Base-by-base conservation (phyloP, 2,888 invertebrate genomes). In the Euproctis similis region DNA sequence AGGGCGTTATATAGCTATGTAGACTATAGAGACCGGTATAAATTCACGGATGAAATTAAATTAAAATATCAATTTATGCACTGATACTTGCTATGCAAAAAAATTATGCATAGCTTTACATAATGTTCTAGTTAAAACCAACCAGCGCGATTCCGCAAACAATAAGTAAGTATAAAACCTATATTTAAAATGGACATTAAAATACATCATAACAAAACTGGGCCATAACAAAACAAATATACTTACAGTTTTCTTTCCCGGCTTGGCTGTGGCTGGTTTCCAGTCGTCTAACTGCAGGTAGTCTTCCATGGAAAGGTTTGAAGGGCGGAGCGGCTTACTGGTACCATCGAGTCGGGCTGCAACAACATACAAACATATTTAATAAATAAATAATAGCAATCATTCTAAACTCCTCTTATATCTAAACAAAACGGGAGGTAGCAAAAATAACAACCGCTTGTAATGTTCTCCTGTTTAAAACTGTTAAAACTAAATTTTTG, bases 311-410 rank as follows among this genome's bases (percentile, higher is more conserved):
- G 95, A 93, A 57, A 89, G 86, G 34, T 89, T 87, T 34, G 88
- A 87, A 36, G 91, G 86, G 36, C 90, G 88, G 36, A 90, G 86
- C 27, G 91, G 91, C 66, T 90, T 92, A 66, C 86, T 92, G 50
- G 94, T 90, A 39, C 97, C 97, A 85, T 97, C 98, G 74, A 98
- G 89, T 39, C 95, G 93, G 58, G 96, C 97, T 97, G 87, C 12
- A 87, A 88, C 80, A 77, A 70, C 42, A 34, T 52, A 67, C 58
- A 42, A 34, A 31, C 46, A 11, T 14, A n/a, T 33, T 37, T 37
- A 42, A 57, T 34, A 55, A 12, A 31, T 11, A n/a, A 33, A 25
- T 28, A 37, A 18, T 7, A 13, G 20, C 14, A 19, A 13, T 22
- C 11, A 4, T n/a, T n/a, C 22, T 22, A 14, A 14, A 14, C 14